Base-by-base conservation (phyloP, 2,113 vertebrate species). In the Leptobrachium ailaonicum region DNA sequence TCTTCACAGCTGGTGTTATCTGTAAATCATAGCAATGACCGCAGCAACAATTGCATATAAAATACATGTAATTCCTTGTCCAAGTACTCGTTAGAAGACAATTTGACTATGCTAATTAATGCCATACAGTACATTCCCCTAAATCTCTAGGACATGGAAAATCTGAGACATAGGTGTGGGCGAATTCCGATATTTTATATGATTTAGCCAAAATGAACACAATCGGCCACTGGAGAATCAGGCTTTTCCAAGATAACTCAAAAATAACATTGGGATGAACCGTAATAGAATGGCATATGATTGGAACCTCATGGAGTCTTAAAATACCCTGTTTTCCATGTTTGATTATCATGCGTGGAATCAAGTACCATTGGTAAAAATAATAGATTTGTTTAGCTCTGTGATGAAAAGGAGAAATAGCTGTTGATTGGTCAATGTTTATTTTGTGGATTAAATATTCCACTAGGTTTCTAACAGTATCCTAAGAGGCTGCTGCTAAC, bases 71-170 rank as follows among this genome's bases (percentile, higher is more conserved):
- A 11, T 2, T 3, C 67, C 14, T 41, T 69, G 44, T 66, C 62
- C 74, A 66, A 66, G 44, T 66, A 76, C 62, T 66, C 66, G 63
- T 76, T 76, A 76, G 62, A 4, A 66, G 74, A 66, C 63, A 76
- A 76, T 66, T 41, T 76, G 75, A 76, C 64, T 58, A n/a, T 44
- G 53, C 75, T 76, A 76, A 76, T 76, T 76, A 76, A 68, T 76
- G 64, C 47, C 75, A 68, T 76, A 68, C 75, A 68, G 66, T 76
- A 68, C 75, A 68, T 53, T 66, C 41, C 42, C 32, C 45, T 67
- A 67, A 40, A 41, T 53, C 47, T 67, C 40, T 41, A 66, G 62
- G 12, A 41, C 63, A 56, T 76, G 75, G 75, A 76, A 76, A 76
- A 76, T 56, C 14, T 66, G 62, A 68, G 64, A 13, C 63, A 42